These are phyloP conservation scores for Megaptera novaeangliae DNA, from an alignment of 2,113 vertebrate genomes.

Conservation along the genomic window DNA sequence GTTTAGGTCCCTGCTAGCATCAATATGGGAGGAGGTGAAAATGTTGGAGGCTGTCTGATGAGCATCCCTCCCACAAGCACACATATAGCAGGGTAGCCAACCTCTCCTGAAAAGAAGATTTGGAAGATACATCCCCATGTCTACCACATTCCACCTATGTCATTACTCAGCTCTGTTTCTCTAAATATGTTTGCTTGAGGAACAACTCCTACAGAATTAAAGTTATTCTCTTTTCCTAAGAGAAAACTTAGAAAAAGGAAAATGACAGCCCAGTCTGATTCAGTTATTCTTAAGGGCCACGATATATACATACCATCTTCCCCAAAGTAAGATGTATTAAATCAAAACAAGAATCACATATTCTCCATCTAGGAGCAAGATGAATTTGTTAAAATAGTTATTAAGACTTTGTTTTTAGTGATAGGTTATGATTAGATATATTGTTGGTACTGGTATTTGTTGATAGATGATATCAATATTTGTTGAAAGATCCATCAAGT, in stretches of 20 bases:
- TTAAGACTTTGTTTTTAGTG: background rate
- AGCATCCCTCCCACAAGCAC: rapidly evolving
- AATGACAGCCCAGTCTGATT: background rate
- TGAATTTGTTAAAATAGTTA: background rate
- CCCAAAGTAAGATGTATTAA: background rate
- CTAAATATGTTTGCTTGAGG: background rate
- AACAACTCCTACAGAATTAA: background rate
- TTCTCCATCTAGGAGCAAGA: background rate
- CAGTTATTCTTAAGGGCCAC: background rate
- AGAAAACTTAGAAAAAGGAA: background rate
- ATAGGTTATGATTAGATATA: background rate
- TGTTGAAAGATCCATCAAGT: background rate
- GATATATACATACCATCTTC: background rate
- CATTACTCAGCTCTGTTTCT: background rate
- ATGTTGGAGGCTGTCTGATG: background rate
- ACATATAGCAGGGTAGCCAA: rapidly evolving
- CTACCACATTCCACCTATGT: background rate
- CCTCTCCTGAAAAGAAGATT: background rate
- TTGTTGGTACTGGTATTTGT: background rate
- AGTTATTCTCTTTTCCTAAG: background rate
- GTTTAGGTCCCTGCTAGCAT: background rate
- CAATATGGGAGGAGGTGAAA: background rate
- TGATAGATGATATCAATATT: background rate
- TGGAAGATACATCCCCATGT: background rate
- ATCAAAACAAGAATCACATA: background rate